Evolutionary conservation across 2,888 invertebrate genomes (phyloP), one percentile per base, ranked within the genome.

Genomic region (Craniophora ligustri): DNA sequence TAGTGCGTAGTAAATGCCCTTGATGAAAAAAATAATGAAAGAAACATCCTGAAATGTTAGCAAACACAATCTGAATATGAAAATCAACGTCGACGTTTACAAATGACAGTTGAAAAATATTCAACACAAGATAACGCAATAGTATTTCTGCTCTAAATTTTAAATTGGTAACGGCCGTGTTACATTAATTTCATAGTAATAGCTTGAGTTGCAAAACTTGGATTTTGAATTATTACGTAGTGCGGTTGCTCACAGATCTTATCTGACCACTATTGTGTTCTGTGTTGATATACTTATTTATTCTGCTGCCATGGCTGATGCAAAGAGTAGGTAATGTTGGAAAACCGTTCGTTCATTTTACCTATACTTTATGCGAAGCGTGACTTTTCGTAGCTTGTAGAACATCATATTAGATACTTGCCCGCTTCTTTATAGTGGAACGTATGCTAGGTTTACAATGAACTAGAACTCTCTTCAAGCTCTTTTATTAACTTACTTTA

Each of bases 101-200:
- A 88, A 88, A 88, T 86, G 84, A 73, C 81, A 61, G 73, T 75
- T 72, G 72, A 78, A 76, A 75, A 78, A 81, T 84, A 86, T 86
- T 83, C 84, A 78, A 77, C 64, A 59, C 75, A 73, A 76, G 83
- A 56, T 75, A 72, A 78, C 85, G 84, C 86, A 87, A 87, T 84
- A 74, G 78, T 73, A 70, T 76, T 67, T 78, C 83, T 86, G 82
- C 69, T 90, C 87, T 89, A 84, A 86, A 91, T 89, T 89, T 88
- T 72, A 89, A 88, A 89, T 89, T 74, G 60, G 79, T 78, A 79
- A 79, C 82, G 86, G 81, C 86, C 86, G 83, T 78, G 82, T 85
- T 88, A 87, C 88, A 88, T 87, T 85, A 73, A 83, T 87, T 84
- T 84, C 72, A 77, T 79, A 72, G 78, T 78, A 72, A 76, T 70